Base-by-base conservation (phyloP, 2,888 invertebrate species). In the Tupiocoris notatus region DNA sequence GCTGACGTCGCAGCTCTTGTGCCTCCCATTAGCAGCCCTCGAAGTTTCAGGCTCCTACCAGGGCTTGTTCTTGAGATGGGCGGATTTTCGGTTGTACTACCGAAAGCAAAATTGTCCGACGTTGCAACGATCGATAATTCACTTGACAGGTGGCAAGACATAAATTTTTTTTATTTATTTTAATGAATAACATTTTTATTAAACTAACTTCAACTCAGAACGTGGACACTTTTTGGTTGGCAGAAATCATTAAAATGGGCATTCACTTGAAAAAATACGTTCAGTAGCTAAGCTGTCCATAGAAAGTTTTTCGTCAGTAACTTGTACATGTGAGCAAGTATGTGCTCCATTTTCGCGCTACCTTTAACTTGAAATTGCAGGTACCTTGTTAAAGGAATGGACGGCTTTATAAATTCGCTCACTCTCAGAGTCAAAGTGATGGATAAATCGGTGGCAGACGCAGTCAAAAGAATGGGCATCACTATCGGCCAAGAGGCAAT, bases 351-450 rank as follows among this genome's bases (percentile, higher is more conserved):
- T n/a, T n/a, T n/a, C n/a, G n/a, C n/a, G n/a, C n/a, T n/a, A n/a
- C n/a, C n/a, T n/a, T n/a, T 71, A n/a, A n/a, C n/a, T 39, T 39
- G 39, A 3, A 3, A 39, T 16, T 66, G 56, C 73, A 65, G 75
- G 21, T 77, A 75, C 22, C 22, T 78, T 2, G 71, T 68, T 58
- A 70, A 73, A 56, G 78, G 75, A 23, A 64, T 77, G 39, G 63
- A 74, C 22, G 75, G 77, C 9, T 75, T 77, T 58, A 68, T 77
- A 12, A 59, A 68, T 56, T 75, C 77, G 61, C 56, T 78, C 61
- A 58, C 71, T 18, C 66, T 78, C 9, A 20, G 75, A 22, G 71
- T 78, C 17, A 71, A 64, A 39, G 77, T 77, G 6, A 54, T 75
- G n/a, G 78, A 77, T 67, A 68, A 63, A 59, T 68, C 70, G 3